These are phyloP conservation scores for Spongilla lacustris DNA, from an alignment of 37 sponge, comb jelly and placozoan species.

Conservation along the genomic window DNA sequence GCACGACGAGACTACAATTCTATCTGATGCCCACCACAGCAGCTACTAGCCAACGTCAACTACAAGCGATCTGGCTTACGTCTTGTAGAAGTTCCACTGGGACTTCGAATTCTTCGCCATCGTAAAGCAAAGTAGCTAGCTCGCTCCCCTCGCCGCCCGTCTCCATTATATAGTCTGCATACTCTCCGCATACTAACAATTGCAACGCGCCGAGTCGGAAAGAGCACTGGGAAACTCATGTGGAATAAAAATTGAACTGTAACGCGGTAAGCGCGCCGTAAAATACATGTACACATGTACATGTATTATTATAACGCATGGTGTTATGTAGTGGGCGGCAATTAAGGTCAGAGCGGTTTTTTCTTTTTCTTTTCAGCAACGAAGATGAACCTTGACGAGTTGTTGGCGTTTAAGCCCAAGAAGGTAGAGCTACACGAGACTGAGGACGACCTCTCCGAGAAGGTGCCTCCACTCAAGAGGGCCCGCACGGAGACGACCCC, in stretches of 20 bases:
- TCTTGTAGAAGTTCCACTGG: conserved; percentile 53
- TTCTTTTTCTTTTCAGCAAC: neutral
- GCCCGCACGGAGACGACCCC: neutral
- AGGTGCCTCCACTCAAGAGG: neutral
- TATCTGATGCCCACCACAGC: conserved; percentile 8
- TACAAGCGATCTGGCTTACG: conserved; percentile 17
- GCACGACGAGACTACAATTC: neutral
- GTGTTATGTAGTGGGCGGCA: neutral
- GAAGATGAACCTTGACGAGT: conserved; percentile 66
- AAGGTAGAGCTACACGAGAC: conserved; percentile 11
- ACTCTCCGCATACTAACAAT: neutral
- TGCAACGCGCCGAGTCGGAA: neutral
- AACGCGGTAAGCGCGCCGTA: neutral
- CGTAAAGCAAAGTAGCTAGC: neutral
- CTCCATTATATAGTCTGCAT: conserved; percentile 5
- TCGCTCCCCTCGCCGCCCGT: neutral
- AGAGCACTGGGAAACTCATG: neutral
- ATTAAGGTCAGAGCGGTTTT: neutral
- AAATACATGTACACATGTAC: neutral
- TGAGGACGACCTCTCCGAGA: conserved; percentile 33
- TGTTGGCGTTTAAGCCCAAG: conserved; percentile 66
- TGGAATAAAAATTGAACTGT: neutral
- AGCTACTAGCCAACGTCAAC: no score
- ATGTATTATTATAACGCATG: no score
- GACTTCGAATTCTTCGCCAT: conserved; percentile 50